Base-by-base conservation (phyloP, 2,113 vertebrate genomes). In the Cricetomys ansorgei region DNA sequence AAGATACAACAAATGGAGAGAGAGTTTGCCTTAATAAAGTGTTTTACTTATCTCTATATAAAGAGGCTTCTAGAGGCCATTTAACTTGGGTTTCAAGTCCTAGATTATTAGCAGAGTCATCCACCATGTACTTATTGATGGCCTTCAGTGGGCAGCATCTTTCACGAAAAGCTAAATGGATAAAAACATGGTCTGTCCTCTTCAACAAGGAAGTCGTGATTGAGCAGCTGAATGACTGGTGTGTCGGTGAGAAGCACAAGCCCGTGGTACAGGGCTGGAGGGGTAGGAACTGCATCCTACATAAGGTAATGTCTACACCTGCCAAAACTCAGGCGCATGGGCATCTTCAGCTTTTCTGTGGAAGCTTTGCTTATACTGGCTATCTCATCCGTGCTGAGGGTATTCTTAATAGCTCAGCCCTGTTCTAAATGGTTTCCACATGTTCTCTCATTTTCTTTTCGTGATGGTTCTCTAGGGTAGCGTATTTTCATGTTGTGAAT, bases 11-110 rank as follows among this genome's bases (percentile, higher is more conserved):
- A 85, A n/a, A 97, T 37, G 48, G 70, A 96, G 75, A 64, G 70
- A 73, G 70, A 86, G 65, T 88, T 81, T 69, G 80, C 34, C 86
- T 94, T 89, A 84, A 96, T 85, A 92, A 93, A 92, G 75, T 67
- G 17, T 59, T 96, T 88, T 80, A 90, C 86, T 62, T 91, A 65
- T 50, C 34, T 55, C 77, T 45, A n/a, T 40, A 79, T 25, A 70
- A 34, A 77, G 34, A 69, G 50, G 48, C 67, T 96, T 48, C 76
- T 75, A 45, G 84, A 89, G 84, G 87, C 50, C 48, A 12, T 76
- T 84, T 94, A 89, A 92, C 65, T 79, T 88, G 45, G 31, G 21
- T 53, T 50, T 77, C 31, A 70, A 95, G 79, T 85, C 53, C 64
- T 67, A 27, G 37, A n/a, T 85, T 92, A 72, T 67, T 76, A 73